Percentiles rank a stretch among this genome's conserved stretches.
Evolutionary conservation across 64 coral and sea anemone species (phyloP).

Genomic region (Pachyseris speciosa): DNA sequence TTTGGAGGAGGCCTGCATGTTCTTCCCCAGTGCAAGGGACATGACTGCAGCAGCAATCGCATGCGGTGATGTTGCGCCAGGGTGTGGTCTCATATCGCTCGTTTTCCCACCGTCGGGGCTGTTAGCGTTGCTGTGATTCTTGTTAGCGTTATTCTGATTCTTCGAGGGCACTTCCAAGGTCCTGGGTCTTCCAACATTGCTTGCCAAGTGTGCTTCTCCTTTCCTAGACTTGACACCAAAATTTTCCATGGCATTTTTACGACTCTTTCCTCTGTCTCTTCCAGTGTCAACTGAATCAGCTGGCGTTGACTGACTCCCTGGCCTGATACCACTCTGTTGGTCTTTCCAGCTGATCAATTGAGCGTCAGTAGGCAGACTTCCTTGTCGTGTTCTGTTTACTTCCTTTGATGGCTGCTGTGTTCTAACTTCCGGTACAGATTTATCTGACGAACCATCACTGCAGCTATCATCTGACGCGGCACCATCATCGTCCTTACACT

Average conservation of each 20-base stretch:
- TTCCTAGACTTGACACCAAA: constrained; percentile 14
- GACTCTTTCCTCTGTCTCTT: constrained; percentile 12
- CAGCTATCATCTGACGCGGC: constrained; percentile 73
- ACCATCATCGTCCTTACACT: constrained; percentile 62
- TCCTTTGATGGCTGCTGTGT: constrained; percentile 57
- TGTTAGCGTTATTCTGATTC: not conserved
- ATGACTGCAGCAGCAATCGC: constrained; percentile 85
- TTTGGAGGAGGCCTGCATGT: constrained; percentile 71
- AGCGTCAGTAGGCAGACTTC: constrained; percentile 50
- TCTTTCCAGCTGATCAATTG: not conserved
- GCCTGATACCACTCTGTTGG: not conserved
- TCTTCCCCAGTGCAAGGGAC: constrained; percentile 83
- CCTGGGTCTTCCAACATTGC: constrained; percentile 1
- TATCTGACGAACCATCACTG: constrained; percentile 76
- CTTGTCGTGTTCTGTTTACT: constrained; percentile 56
- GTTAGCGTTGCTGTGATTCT: constrained; percentile 27
- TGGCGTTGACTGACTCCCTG: not conserved
- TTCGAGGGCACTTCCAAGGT: constrained; percentile 28
- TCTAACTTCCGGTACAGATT: constrained; percentile 62
- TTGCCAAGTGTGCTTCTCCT: constrained; percentile 34
- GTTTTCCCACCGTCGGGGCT: constrained; percentile 25
- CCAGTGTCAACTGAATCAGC: not conserved
- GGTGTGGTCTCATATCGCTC: not conserved
- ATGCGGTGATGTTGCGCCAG: constrained; percentile 69
- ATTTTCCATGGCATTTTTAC: not conserved